Evolutionary conservation across 2,888 invertebrate genomes (phyloP), one percentile per base, ranked within the genome.

Genomic region (Sussaba pulchella): DNA sequence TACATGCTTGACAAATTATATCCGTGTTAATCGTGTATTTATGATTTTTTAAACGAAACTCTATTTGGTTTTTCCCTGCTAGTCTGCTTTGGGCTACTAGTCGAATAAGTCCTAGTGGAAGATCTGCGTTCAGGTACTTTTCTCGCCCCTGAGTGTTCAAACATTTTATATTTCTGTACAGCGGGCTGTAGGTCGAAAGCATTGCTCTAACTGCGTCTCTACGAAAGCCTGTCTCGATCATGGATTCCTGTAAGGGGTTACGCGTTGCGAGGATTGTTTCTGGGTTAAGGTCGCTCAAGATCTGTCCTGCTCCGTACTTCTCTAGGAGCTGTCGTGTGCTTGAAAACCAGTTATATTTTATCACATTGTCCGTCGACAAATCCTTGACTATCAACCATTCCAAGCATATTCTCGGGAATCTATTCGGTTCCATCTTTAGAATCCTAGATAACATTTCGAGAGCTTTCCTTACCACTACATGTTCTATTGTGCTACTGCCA

Each of bases 271-370:
- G 24, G 8, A 63, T 63, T 21, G 12, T 9, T 8, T 43, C 43
- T 6, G 50, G 21, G 12, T 50, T 50, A 50, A 50, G 50, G 12
- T 21, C 10, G 26, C 52, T n/a, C n/a, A n/a, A n/a, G n/a, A n/a
- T n/a, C n/a, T n/a, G n/a, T n/a, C n/a, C n/a, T n/a, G n/a, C n/a
- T n/a, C n/a, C 52, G 26, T 52, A 12, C 24, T 26, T 52, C 5
- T 52, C 52, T 12, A 45, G 45, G 24, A 45, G 24, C 1, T 63
- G 45, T 0, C 26, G 63, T n/a, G 43, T 21, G 24, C 26, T 45
- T 9, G 63, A 63, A 43, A 63, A 45, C 63, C 63, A 45, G 6
- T 43, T 45, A 45, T 63, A 63, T 26, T 45, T 45, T 9, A 26
- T 9, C 9, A 26, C 26, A 9, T 64, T 63, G 3, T 14, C 26